These are phyloP conservation scores for Pseudomyrmex dendroicus DNA, from an alignment of 1,140 invertebrate species.

Conservation along the genomic window DNA sequence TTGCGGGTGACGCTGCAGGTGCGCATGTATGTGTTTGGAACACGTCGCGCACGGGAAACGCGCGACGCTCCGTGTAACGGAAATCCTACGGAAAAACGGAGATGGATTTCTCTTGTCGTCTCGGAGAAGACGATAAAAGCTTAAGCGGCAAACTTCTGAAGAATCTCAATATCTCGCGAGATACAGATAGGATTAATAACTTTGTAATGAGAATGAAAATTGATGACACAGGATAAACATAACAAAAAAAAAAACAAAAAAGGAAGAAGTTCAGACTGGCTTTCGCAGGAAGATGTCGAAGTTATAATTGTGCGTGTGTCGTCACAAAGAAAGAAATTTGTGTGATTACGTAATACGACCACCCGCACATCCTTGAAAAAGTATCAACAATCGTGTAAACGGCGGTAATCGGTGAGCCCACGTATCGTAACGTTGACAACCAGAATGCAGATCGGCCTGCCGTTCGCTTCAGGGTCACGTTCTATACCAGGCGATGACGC, in stretches of 20 bases:
- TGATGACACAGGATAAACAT: not conserved
- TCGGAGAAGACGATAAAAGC: not conserved
- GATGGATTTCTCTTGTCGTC: not conserved
- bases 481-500: constrained; percentile 56
- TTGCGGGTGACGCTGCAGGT: not conserved
- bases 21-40: constrained; percentile 4
- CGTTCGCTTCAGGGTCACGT: constrained; percentile 16
- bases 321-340: not conserved
- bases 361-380: constrained; percentile 8
- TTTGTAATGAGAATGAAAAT: not conserved
- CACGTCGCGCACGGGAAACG: constrained; percentile 1
- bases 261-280: not conserved
- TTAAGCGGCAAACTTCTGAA: too few relatives aligned
- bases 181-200: not conserved
- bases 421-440: constrained; percentile 37
- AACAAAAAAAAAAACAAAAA: too few relatives aligned
- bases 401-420: not conserved
- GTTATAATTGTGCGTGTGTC: too few relatives aligned
- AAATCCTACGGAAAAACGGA: not conserved
- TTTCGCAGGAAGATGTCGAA: not conserved
- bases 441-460: constrained; percentile 26
- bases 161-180: constrained; percentile 1
- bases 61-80: not conserved
- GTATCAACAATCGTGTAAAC: not conserved
- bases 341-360: not conserved